Evolutionary conservation across 2,113 vertebrate species (phyloP), one percentile per base, ranked within the genome.

Genomic region (Urocynchramus pylzowi): DNA sequence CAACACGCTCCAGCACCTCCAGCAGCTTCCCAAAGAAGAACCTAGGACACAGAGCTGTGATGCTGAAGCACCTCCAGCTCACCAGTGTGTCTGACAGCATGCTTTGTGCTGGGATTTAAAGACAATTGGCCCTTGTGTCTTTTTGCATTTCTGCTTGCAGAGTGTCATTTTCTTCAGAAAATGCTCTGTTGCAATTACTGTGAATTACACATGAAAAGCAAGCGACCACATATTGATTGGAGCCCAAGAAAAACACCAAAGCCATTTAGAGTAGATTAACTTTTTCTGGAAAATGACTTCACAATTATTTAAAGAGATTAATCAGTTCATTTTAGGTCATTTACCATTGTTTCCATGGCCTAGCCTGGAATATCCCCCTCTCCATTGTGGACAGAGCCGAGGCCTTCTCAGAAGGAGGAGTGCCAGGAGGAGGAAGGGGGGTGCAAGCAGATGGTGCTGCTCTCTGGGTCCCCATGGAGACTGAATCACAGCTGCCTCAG

Each of bases 221-320:
- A 94, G 86, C 8, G 28, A 75, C 84, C 83, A 56, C 10, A 7
- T 96, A 98, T 98, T 97, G 98, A 98, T 97, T 91, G 79, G 96
- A 85, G 96, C 86, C 96, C 84, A 50, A 31, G 80, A 97, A 97
- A 98, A 97, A 97, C 97, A 94, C 94, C 84, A 93, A 88, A 95
- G 92, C 93, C 96, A 96, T 97, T 98, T 97, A 96, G 95, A 97
- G 97, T 84, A 97, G 97, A 98, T 98, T 97, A 98, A 97, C 97
- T 97, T 95, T 83, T 92, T 91, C 75, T 94, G 96, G 96, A 96
- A 96, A 97, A 96, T 30, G 37, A 86, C 93, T 94, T 97, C 87
- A 44, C 89, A 97, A 96, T 95, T 97, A 97, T 97, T 98, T 97
- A 97, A 97, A 97, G 95, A 98, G 97, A 97, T 97, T 97, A 97